Conservation (phyloP, 2,113 vertebrate genomes). For the Castor canadensis region DNA sequence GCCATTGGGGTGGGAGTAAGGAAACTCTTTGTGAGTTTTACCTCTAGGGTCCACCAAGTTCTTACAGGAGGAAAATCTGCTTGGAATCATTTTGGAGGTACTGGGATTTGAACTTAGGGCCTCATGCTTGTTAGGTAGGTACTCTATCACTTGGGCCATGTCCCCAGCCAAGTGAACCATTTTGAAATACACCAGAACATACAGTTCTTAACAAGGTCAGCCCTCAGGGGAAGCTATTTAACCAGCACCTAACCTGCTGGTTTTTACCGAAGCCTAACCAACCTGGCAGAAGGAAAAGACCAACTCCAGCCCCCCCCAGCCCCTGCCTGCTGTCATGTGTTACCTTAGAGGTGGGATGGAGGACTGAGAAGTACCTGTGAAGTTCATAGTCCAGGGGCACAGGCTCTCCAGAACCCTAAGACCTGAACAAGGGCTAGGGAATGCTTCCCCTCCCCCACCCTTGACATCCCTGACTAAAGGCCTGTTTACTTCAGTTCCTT, state of each 20-base stretch:
- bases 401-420: neutral
- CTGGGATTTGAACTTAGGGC: no score
- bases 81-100: neutral
- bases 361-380: neutral
- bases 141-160: no score
- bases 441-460: neutral
- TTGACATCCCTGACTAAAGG: neutral
- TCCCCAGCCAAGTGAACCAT: no score
- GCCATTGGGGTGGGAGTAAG: neutral
- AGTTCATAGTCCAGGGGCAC: neutral
- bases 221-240: neutral
- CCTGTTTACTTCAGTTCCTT: neutral
- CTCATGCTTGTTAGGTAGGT: no score
- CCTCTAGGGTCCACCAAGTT: neutral
- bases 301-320: neutral
- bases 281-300: neutral
- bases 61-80: neutral
- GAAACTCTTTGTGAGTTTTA: neutral
- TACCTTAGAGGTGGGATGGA: neutral
- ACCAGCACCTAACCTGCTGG: neutral
- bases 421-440: rapidly evolving
- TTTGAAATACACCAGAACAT: neutral
- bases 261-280: neutral
- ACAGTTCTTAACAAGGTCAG: neutral
- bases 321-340: neutral